Conservation (phyloP, 2,113 vertebrate genomes). For the Gymnorhina tibicen region DNA sequence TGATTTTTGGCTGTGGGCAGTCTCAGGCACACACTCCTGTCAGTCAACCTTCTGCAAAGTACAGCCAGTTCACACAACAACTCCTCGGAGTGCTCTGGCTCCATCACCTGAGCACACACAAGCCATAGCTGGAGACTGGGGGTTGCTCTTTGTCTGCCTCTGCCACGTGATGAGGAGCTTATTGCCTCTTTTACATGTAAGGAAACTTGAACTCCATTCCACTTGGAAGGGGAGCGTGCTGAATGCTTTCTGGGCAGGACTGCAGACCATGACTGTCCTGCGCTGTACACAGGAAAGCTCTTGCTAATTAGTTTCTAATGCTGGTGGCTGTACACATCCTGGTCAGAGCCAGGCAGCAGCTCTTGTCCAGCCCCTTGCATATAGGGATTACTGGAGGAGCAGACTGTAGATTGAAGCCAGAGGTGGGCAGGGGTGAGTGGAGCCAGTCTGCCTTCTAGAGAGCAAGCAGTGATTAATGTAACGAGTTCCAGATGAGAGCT, state of each 20-base stretch:
- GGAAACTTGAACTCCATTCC: background rate
- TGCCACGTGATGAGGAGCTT: background rate
- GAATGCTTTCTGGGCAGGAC: background rate
- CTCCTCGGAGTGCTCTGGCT: background rate
- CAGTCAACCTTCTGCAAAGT: background rate
- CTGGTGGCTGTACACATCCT: background rate
- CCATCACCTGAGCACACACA: background rate
- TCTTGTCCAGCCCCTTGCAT: background rate
- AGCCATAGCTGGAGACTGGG: background rate
- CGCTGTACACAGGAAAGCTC: background rate
- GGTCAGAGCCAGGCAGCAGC: background rate
- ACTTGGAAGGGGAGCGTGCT: background rate
- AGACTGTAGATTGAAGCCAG: slow-evolving; percentile 10
- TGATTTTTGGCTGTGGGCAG: background rate
- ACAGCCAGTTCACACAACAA: background rate
- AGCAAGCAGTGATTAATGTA: background rate
- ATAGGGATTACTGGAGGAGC: background rate
- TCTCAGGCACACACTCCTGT: background rate
- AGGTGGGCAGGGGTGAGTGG: slow-evolving; percentile 37
- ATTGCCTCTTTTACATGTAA: background rate
- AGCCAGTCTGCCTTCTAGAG: slow-evolving; percentile 36
- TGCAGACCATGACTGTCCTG: background rate
- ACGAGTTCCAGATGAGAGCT: slow-evolving; percentile 49
- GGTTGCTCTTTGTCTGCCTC: background rate
- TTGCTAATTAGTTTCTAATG: slow-evolving; percentile 22